Conservation (phyloP, 2,888 invertebrate species). For the Thecophora atra region DNA sequence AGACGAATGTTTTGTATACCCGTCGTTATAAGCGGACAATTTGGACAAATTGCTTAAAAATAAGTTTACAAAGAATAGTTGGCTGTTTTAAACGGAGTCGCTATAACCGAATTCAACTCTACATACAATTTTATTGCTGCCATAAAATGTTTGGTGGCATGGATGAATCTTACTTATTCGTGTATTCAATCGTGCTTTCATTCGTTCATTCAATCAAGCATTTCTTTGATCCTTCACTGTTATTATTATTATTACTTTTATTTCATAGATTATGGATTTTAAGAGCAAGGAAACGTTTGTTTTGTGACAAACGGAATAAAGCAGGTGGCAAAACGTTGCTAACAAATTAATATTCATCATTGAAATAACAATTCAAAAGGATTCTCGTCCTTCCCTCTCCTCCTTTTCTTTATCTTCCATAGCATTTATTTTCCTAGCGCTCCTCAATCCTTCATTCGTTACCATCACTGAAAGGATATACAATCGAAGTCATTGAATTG, state of each 20-base stretch:
- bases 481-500: background rate
- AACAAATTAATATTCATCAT: constrained; percentile 12
- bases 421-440: background rate
- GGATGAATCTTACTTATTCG: too few relatives aligned
- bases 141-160: background rate
- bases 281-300: background rate
- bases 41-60: too few relatives aligned
- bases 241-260: too few relatives aligned
- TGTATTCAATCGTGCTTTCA: background rate
- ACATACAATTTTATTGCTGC: too few relatives aligned
- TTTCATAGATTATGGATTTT: background rate
- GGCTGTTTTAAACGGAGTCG: too few relatives aligned
- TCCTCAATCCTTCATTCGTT: background rate
- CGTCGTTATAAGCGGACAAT: too few relatives aligned
- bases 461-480: constrained; percentile 3
- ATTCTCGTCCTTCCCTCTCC: background rate
- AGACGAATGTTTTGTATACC: too few relatives aligned
- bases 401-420: too few relatives aligned
- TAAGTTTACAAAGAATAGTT: background rate
- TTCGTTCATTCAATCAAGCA: too few relatives aligned
- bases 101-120: too few relatives aligned
- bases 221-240: too few relatives aligned
- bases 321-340: background rate
- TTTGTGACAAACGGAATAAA: too few relatives aligned
- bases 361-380: background rate